These are phyloP conservation scores for Chloropsis cyanopogon DNA, from an alignment of 2,113 vertebrate genomes.

Conservation along the genomic window DNA sequence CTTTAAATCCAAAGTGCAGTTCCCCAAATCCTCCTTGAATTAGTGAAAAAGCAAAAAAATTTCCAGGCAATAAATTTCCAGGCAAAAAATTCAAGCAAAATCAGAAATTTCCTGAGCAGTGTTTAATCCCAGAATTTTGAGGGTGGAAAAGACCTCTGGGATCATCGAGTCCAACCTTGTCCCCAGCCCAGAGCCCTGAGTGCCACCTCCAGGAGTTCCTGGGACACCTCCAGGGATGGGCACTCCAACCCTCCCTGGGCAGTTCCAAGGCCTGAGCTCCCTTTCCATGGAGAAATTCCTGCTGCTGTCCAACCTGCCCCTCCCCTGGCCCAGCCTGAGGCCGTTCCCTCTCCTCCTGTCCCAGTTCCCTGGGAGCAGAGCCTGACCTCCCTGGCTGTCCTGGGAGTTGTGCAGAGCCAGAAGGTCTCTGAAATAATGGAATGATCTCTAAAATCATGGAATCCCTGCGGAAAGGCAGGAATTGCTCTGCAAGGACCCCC, in stretches of 20 bases:
- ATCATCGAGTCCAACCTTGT: fast-evolving
- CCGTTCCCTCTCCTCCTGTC: not conserved
- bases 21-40: not conserved
- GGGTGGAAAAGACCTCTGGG: not conserved
- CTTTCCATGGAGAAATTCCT: not conserved
- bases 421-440: not conserved
- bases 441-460: not conserved
- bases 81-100: not conserved
- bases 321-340: not conserved
- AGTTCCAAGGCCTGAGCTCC: not conserved
- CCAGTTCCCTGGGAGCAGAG: not conserved
- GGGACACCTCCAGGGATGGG: not conserved
- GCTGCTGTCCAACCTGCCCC: not conserved
- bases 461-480: not conserved
- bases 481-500: not conserved
- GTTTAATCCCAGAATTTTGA: not conserved
- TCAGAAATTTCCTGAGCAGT: not conserved
- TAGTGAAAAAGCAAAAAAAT: not conserved
- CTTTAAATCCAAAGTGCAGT: fast-evolving
- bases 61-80: not conserved
- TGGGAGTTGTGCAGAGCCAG: not conserved
- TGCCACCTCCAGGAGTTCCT: not conserved
- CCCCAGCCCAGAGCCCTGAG: not conserved
- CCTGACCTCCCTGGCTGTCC: fast-evolving
- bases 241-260: not conserved